Evolutionary conservation across 1,140 invertebrate species (phyloP).

Genomic region (Aphis craccivora): DNA sequence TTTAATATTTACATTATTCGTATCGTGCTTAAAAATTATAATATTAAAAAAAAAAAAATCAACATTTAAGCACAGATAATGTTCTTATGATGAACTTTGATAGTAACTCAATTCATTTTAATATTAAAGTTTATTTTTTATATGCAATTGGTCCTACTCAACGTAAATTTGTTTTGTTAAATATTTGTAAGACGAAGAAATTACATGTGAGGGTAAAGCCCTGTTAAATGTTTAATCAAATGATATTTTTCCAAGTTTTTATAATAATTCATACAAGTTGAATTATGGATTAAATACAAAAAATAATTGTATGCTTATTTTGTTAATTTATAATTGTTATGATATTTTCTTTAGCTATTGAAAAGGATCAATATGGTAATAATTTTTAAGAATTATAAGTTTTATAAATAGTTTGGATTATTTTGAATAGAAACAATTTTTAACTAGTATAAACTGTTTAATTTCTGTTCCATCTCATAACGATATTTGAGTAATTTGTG

Average conservation of each 20-base stretch:
- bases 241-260: background rate
- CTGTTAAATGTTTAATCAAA: too few relatives aligned
- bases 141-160: too few relatives aligned
- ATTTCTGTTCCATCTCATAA: background rate
- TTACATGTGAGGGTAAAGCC: too few relatives aligned
- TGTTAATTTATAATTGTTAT: background rate
- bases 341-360: background rate
- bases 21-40: too few relatives aligned
- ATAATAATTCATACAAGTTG: background rate
- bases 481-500: background rate
- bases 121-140: too few relatives aligned
- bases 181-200: too few relatives aligned
- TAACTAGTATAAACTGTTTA: background rate
- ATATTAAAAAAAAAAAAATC: too few relatives aligned
- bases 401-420: background rate
- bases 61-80: too few relatives aligned
- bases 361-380: background rate
- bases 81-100: too few relatives aligned
- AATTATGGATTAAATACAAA: background rate
- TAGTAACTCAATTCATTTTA: too few relatives aligned
- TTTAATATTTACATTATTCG: too few relatives aligned
- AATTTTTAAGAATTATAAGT: background rate
- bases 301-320: background rate
- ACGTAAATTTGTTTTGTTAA: too few relatives aligned
- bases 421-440: background rate